phyloP scores from a whole-genome alignment of 2,797 vertebrate species.

The Enteromius radiatus region DNA sequence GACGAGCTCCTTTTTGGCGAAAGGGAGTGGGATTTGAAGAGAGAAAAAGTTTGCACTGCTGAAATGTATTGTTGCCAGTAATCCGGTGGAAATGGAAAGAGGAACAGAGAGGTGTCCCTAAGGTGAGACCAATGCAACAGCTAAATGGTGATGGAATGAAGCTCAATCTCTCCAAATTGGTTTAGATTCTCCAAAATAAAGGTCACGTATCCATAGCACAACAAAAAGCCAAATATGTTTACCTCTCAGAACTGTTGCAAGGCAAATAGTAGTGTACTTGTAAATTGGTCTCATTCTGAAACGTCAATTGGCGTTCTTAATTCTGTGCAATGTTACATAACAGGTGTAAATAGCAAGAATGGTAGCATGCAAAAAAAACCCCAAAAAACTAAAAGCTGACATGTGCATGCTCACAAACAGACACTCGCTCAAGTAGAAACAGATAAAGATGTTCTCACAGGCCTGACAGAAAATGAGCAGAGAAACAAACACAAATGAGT shows the following conservation, averaged over 20 bases:
- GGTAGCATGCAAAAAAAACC: no score
- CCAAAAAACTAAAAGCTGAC: conserved; percentile 13
- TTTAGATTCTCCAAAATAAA: conserved; percentile 56
- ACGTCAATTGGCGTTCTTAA: conserved; percentile 56
- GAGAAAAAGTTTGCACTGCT: conserved; percentile 70
- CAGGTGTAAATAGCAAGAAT: conserved; percentile 55
- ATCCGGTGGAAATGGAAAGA: conserved; percentile 75
- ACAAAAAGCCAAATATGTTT: conserved; percentile 30
- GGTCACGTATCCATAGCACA: conserved; percentile 44
- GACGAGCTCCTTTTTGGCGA: conserved; percentile 64
- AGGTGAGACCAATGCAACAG: conserved; percentile 47
- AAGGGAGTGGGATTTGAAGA: conserved; percentile 62
- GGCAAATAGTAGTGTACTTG: conserved; percentile 1
- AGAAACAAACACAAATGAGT: conserved; percentile 65
- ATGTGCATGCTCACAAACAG: conserved; percentile 37
- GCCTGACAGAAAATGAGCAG: conserved; percentile 61
- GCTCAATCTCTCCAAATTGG: conserved; percentile 63
- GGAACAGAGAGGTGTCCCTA: conserved; percentile 59
- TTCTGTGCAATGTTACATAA: conserved; percentile 57
- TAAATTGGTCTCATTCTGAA: conserved; percentile 58
- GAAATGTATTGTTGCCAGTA: conserved; percentile 72
- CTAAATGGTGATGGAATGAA: conserved; percentile 58
- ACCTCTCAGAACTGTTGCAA: conserved; percentile 42
- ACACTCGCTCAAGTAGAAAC: conserved; percentile 41
- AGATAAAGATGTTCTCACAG: conserved; percentile 47